Evolutionary conservation across 2,797 vertebrate species (phyloP).

Genomic region (Notolabrus celidotus): DNA sequence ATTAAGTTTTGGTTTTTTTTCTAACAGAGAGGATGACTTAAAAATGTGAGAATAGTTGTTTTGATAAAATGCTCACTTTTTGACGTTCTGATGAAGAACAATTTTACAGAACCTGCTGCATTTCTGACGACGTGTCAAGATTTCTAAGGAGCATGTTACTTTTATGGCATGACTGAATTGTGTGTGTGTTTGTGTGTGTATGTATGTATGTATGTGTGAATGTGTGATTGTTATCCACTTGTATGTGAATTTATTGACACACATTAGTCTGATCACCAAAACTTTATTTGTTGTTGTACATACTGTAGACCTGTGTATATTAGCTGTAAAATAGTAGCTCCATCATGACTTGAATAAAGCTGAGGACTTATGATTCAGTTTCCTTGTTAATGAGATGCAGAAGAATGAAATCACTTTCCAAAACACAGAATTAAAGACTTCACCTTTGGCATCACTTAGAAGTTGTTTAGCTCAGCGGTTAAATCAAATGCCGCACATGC

Average conservation of each 20-base stretch:
- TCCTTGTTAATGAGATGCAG: conserved; percentile 29
- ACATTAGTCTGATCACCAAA: conserved; percentile 60
- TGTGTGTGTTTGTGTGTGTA: conserved; percentile 9
- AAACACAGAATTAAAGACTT: too few relatives aligned
- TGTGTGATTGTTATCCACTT: conserved; percentile 47
- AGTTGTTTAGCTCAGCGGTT: too few relatives aligned
- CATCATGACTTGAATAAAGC: conserved; percentile 77
- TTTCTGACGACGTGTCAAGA: conserved; percentile 73
- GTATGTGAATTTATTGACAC: conserved; percentile 60
- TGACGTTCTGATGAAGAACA: conserved; percentile 59
- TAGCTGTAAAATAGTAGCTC: conserved; percentile 72
- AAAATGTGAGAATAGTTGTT: conserved; percentile 66
- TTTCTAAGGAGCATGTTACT: conserved; percentile 66
- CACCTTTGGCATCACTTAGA: too few relatives aligned
- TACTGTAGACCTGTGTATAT: conserved; percentile 74
- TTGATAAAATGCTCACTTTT: conserved; percentile 74
- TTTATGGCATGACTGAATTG: conserved; percentile 54
- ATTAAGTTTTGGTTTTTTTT: conserved; percentile 35
- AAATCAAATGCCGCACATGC: too few relatives aligned
- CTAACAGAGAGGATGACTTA: conserved; percentile 36
- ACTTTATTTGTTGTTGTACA: conserved; percentile 71
- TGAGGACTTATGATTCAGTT: conserved; percentile 49
- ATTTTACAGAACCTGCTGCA: conserved; percentile 59
- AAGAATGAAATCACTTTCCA: too few relatives aligned
- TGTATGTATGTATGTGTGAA: conserved; percentile 15